Conservation (phyloP, 2,113 vertebrate genomes). For the Aepyceros melampus region DNA sequence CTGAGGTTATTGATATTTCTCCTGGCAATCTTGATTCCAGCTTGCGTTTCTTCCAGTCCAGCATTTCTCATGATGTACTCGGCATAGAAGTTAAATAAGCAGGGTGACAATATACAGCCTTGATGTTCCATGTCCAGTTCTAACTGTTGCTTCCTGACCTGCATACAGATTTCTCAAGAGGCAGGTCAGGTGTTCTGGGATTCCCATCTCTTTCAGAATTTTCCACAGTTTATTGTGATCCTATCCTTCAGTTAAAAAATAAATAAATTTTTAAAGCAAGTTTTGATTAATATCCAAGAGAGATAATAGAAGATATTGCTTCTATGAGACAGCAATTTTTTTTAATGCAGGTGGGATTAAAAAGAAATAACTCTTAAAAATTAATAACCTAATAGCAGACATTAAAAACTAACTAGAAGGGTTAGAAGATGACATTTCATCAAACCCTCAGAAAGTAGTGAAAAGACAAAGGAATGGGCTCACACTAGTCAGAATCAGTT, state of each 20-base stretch:
- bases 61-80: too few relatives aligned
- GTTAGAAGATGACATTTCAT: neutral
- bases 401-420: neutral
- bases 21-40: too few relatives aligned
- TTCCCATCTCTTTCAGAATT: too few relatives aligned
- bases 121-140: too few relatives aligned
- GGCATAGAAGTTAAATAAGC: too few relatives aligned
- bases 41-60: too few relatives aligned
- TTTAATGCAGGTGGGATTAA: neutral
- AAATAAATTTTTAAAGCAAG: neutral
- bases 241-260: neutral
- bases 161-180: too few relatives aligned
- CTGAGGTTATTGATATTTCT: too few relatives aligned
- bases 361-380: neutral
- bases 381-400: neutral
- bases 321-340: neutral
- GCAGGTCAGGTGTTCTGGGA: too few relatives aligned
- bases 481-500: neutral
- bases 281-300: neutral
- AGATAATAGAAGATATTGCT: neutral
- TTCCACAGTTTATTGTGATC: too few relatives aligned
- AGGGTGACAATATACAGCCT: too few relatives aligned
- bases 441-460: neutral
- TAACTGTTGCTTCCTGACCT: too few relatives aligned
- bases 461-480: neutral